Conservation (phyloP, 1,140 invertebrate species). For the Drosophila kurseongensis region DNA sequence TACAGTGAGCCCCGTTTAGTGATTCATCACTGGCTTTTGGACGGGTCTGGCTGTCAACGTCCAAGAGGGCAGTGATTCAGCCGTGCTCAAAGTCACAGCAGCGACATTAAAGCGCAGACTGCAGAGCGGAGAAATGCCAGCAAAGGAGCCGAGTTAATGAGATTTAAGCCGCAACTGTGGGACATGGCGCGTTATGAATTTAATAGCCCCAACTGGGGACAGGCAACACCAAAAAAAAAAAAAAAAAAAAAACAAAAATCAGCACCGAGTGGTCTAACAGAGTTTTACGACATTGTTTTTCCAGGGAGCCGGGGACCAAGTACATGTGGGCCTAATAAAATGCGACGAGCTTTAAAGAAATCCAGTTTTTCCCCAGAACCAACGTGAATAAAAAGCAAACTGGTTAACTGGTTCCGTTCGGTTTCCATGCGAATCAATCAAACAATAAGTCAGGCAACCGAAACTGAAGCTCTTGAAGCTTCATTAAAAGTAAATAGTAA, state of each 20-base stretch:
- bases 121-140: conserved; percentile 23
- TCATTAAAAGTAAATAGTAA: conserved; percentile 71
- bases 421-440: conserved; percentile 55
- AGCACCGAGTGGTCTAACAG: conserved; percentile 28
- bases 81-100: conserved; percentile 31
- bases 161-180: conserved; percentile 59
- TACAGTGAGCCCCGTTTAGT: conserved; percentile 12
- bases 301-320: conserved; percentile 24
- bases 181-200: conserved; percentile 66
- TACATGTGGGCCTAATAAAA: conserved; percentile 62
- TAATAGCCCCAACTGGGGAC: conserved; percentile 50
- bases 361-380: conserved; percentile 39
- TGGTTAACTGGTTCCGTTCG: conserved; percentile 12
- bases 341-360: conserved; percentile 56
- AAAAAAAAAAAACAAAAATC: not conserved
- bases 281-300: conserved; percentile 68
- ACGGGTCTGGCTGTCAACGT: conserved; percentile 33
- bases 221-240: not conserved
- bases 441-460: conserved; percentile 55
- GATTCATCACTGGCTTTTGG: conserved; percentile 38
- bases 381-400: conserved; percentile 10
- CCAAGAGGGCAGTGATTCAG: conserved; percentile 17
- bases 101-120: conserved; percentile 46
- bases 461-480: conserved; percentile 30
- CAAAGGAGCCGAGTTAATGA: conserved; percentile 64